phyloP scores from a whole-genome alignment of 2,113 vertebrate genomes.

The Nanorana parkeri region DNA sequence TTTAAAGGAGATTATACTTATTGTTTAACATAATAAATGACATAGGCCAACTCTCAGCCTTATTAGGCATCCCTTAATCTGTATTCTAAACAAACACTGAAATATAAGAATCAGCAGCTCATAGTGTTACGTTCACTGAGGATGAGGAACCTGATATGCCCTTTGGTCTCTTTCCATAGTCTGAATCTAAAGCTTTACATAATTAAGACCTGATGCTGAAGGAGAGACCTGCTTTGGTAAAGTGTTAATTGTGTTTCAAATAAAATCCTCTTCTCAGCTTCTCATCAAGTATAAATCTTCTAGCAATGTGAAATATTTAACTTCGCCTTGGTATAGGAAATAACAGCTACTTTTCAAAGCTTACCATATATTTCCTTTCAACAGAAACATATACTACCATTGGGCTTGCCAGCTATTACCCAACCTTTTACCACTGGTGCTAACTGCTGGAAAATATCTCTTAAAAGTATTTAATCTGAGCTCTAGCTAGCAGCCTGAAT shows the following conservation, averaged over 20 bases:
- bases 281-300: not conserved
- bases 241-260: not conserved
- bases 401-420: no score
- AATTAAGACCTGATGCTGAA: slow-evolving; percentile 16
- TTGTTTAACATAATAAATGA: slow-evolving; percentile 46
- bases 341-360: not conserved
- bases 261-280: not conserved
- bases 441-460: no score
- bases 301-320: not conserved
- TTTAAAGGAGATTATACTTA: slow-evolving; percentile 38
- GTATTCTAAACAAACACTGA: slow-evolving; percentile 46
- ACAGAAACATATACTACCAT: not conserved
- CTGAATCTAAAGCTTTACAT: slow-evolving; percentile 6
- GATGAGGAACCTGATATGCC: slow-evolving; percentile 42
- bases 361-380: not conserved
- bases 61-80: slow-evolving; percentile 53
- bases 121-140: not conserved
- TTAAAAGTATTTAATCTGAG: no score
- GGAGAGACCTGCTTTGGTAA: not conserved
- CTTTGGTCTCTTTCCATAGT: not conserved
- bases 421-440: no score
- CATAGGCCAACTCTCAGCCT: not conserved
- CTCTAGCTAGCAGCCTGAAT: no score
- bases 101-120: slow-evolving; percentile 31
- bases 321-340: not conserved